Percentiles rank a stretch among this genome's conserved stretches.
Evolutionary conservation across 2,797 vertebrate genomes (phyloP).

Genomic region (Cossypha dichroa): DNA sequence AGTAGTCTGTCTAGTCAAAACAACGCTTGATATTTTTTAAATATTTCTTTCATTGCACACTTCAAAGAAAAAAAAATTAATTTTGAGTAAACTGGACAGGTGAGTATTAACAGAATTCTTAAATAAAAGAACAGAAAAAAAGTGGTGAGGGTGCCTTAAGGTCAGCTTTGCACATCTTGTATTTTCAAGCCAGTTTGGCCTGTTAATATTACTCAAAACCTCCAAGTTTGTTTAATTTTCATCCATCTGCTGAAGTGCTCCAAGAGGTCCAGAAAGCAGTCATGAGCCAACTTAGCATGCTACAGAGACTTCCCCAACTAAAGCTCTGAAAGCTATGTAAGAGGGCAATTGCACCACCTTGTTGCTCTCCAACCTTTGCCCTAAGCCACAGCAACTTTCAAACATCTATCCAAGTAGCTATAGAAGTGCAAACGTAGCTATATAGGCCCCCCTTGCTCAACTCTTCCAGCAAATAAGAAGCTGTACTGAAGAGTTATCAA

Average conservation of each 20-base stretch:
- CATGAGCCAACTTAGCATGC: not conserved
- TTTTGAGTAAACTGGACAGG: slow-evolving; percentile 15
- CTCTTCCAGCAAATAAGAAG: not conserved
- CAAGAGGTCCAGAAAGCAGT: not conserved
- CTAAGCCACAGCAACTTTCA: not conserved
- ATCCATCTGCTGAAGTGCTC: not conserved
- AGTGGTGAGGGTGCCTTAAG: not conserved
- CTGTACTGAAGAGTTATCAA: not conserved
- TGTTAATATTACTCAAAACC: not conserved
- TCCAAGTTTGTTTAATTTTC: not conserved
- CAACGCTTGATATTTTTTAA: slow-evolving; percentile 5
- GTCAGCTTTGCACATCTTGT: not conserved
- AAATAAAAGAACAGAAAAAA: not conserved
- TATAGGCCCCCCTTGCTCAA: accelerated
- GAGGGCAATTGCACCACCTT: accelerated
- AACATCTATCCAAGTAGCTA: not conserved
- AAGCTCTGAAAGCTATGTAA: not conserved
- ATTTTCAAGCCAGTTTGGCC: not conserved
- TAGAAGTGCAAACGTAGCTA: accelerated
- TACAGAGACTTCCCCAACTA: not conserved
- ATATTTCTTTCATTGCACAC: not conserved
- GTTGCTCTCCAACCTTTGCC: not conserved
- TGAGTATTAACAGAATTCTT: not conserved
- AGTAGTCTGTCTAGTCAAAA: slow-evolving; percentile 44
- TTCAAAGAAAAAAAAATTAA: slow-evolving; percentile 37